These are phyloP conservation scores for Drosophila setifemur DNA, from an alignment of 1,140 invertebrate species.

Conservation along the genomic window DNA sequence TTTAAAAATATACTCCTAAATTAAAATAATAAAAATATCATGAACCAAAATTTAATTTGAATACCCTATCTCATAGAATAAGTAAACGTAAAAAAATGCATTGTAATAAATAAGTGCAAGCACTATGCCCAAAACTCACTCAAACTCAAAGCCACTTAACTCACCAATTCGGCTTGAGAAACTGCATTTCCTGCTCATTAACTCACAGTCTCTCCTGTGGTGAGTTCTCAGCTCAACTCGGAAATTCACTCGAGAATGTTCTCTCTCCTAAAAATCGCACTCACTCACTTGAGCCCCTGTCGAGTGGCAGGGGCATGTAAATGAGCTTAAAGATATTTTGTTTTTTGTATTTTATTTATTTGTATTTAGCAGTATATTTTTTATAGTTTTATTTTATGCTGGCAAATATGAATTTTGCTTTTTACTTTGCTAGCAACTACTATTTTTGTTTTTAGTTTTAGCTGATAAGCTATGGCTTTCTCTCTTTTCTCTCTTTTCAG, in stretches of 20 bases:
- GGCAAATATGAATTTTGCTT: conserved; percentile 41
- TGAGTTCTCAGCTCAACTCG: conserved; percentile 33
- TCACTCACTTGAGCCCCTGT: background rate
- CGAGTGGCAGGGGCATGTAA: conserved; percentile 48
- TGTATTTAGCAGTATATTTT: background rate
- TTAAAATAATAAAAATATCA: no score
- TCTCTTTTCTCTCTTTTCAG: conserved; percentile 1
- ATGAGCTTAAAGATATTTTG: conserved; percentile 50
- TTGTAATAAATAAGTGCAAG: conserved; percentile 1
- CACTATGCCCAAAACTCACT: conserved; percentile 1
- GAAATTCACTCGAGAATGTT: conserved; percentile 43
- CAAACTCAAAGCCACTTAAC: conserved; percentile 16
- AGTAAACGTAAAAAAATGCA: background rate
- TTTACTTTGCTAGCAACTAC: conserved; percentile 28
- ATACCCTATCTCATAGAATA: background rate
- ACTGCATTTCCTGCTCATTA: conserved; percentile 75
- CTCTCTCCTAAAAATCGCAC: conserved; percentile 9
- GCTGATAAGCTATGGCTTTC: conserved; percentile 12
- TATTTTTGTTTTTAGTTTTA: conserved; percentile 8
- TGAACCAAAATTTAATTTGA: background rate
- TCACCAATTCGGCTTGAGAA: conserved; percentile 34
- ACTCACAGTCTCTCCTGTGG: conserved; percentile 38
- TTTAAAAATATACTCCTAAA: no score
- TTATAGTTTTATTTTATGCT: background rate
- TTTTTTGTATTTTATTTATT: conserved; percentile 11